These are phyloP conservation scores for Acanthosepion esculentum DNA, from an alignment of 2,888 invertebrate species.

Conservation along the genomic window DNA sequence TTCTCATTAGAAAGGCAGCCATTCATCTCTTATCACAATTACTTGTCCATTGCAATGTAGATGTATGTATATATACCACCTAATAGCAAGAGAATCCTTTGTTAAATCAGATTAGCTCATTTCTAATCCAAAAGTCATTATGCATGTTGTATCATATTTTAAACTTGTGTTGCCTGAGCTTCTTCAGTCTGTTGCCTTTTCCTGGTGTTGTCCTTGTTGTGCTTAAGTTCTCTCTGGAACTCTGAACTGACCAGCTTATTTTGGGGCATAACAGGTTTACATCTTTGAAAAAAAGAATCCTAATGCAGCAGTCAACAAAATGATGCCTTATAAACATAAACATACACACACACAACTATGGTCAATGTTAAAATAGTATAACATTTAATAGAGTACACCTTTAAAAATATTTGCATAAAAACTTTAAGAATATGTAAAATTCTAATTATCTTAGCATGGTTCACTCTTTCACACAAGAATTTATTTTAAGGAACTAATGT, in stretches of 20 bases:
- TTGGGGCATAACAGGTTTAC: background rate
- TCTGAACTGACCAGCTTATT: constrained; percentile 16
- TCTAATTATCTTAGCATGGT: too few relatives aligned
- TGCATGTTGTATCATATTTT: background rate
- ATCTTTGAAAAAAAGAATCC: background rate
- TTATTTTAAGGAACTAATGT: too few relatives aligned
- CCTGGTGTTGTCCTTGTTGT: background rate
- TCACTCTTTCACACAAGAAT: too few relatives aligned
- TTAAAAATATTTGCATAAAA: background rate
- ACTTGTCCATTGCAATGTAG: background rate
- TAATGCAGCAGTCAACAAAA: background rate
- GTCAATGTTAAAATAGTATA: background rate
- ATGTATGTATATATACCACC: background rate
- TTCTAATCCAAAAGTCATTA: background rate
- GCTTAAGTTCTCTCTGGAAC: background rate
- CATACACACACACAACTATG: background rate
- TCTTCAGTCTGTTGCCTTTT: constrained; percentile 33
- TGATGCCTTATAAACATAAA: background rate
- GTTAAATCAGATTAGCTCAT: background rate
- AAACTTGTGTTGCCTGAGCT: constrained; percentile 33
- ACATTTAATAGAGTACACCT: background rate
- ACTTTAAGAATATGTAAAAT: background rate
- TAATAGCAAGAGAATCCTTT: background rate
- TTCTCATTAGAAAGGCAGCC: background rate
- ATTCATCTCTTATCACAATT: background rate